Evolutionary conservation across 2,113 vertebrate species (phyloP).

Genomic region (Suricata suricatta): DNA sequence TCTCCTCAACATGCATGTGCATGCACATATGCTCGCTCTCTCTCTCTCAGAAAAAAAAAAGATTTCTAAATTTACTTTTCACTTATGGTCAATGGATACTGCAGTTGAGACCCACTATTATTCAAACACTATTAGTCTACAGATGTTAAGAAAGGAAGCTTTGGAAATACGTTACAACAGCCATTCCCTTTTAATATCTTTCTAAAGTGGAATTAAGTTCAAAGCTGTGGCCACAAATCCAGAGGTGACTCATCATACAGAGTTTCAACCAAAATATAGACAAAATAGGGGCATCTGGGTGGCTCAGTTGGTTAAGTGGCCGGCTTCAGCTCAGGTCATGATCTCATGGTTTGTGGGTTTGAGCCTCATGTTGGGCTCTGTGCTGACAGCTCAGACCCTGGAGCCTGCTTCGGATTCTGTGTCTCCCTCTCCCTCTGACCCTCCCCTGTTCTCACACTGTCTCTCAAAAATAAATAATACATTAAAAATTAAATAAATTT

Average conservation of each 20-base stretch:
- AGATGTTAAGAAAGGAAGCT: neutral
- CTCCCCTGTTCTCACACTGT: no score
- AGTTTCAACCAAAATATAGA: neutral
- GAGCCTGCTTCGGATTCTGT: no score
- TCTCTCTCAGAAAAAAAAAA: neutral
- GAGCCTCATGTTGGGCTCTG: no score
- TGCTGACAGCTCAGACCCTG: no score
- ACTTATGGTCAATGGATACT: neutral
- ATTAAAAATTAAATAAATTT: no score
- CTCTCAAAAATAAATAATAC: no score
- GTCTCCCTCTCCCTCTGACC: no score
- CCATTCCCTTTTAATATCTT: neutral
- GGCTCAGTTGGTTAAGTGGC: no score
- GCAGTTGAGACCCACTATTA: neutral
- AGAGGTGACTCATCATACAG: neutral
- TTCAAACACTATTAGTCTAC: neutral
- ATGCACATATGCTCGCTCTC: no score
- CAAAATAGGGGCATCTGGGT: neutral
- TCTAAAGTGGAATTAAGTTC: neutral
- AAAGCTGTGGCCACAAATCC: constrained; percentile 3
- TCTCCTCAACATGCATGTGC: no score
- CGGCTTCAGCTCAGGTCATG: no score
- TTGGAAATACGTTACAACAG: neutral
- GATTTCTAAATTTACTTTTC: constrained; percentile 35
- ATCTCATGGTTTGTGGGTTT: no score